Conservation (phyloP, 53 echinoderm and acorn worm genomes). For the Astropecten irregularis region DNA sequence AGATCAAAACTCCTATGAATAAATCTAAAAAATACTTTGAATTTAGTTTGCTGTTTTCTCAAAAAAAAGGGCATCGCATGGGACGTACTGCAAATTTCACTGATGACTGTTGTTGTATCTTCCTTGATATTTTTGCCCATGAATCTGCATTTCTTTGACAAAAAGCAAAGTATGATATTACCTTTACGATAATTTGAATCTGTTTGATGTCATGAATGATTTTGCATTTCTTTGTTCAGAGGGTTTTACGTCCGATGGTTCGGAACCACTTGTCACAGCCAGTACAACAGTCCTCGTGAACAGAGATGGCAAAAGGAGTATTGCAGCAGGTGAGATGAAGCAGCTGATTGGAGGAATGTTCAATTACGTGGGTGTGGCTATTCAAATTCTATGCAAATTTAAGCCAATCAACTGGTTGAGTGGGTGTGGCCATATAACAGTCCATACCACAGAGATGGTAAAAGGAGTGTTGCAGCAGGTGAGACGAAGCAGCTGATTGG, state of each 20-base stretch:
- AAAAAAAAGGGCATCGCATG: too few relatives aligned
- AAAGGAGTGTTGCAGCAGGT: slow-evolving; percentile 64
- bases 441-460: slow-evolving; percentile 18
- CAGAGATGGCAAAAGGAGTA: slow-evolving; percentile 39
- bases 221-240: too few relatives aligned
- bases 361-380: not conserved
- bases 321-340: slow-evolving; percentile 61
- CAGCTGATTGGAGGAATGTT: slow-evolving; percentile 7
- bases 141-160: too few relatives aligned
- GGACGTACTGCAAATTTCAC: too few relatives aligned
- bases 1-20: too few relatives aligned
- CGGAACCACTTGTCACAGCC: slow-evolving; percentile 64
- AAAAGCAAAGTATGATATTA: too few relatives aligned
- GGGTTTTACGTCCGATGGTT: not conserved
- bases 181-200: too few relatives aligned
- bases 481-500: slow-evolving; percentile 16
- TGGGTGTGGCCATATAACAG: too few relatives aligned
- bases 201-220: too few relatives aligned
- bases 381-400: not conserved
- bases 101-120: too few relatives aligned
- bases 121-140: too few relatives aligned
- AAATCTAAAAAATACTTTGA: not conserved
- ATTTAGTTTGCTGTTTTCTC: too few relatives aligned
- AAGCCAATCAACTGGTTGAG: not conserved
- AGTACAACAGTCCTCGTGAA: slow-evolving; percentile 64